Conservation (phyloP, 2,888 invertebrate genomes). For the Invenusta paracnida region DNA sequence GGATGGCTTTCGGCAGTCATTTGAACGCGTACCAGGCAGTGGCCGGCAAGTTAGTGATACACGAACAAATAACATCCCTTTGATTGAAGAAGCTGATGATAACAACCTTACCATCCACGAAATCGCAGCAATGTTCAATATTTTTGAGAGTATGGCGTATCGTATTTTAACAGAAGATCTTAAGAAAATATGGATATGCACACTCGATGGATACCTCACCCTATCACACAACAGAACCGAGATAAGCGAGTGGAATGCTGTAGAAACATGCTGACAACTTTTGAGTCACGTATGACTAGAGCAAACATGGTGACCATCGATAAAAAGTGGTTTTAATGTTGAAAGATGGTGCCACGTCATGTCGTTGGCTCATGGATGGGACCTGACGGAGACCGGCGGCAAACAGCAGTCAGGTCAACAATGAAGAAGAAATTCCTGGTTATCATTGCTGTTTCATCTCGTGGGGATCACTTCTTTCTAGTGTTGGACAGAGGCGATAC, state of each 20-base stretch:
- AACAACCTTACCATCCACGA: conserved; percentile 5
- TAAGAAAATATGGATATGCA: conserved; percentile 11
- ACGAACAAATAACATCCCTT: conserved; percentile 28
- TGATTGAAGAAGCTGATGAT: conserved; percentile 31
- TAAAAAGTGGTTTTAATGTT: conserved; percentile 4
- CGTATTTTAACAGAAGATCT: conserved; percentile 28
- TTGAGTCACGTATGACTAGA: not conserved
- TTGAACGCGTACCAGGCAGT: conserved; percentile 28
- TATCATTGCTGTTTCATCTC: not conserved
- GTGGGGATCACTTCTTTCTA: not conserved
- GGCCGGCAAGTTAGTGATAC: conserved; percentile 31
- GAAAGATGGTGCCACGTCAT: conserved; percentile 19
- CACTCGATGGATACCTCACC: not conserved
- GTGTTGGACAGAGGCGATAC: not conserved
- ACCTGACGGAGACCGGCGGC: conserved; percentile 4
- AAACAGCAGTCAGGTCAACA: conserved; percentile 11
- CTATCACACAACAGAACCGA: conserved; percentile 27
- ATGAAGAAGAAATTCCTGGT: not conserved
- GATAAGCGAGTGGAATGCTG: conserved; percentile 33
- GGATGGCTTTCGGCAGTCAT: conserved; percentile 8
- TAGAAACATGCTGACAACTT: not conserved
- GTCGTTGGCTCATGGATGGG: conserved; percentile 11
- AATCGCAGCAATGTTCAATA: not conserved
- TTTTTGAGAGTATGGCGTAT: conserved; percentile 20
- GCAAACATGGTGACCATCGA: not conserved